A percentile compares a stretch with the other conserved stretches of the same genome.
phyloP scores from a whole-genome alignment of 2,113 vertebrate genomes.

The Amphiprion percula region DNA sequence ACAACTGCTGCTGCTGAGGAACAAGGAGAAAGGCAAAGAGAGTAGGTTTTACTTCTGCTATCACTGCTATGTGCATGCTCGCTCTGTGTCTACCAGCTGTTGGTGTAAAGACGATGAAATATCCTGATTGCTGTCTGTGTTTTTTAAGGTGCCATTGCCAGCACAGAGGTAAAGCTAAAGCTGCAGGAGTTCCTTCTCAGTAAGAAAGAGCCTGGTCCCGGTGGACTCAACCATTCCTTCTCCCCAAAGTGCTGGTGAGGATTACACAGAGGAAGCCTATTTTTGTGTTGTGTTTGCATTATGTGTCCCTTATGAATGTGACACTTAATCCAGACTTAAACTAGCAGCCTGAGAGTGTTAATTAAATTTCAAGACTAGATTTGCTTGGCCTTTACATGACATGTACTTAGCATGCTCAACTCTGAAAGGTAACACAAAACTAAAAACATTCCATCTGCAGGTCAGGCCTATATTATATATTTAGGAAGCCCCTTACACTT shows the following conservation, averaged over 20 bases:
- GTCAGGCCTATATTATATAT: too few relatives aligned
- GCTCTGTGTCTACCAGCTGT: not conserved
- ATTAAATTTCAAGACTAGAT: too few relatives aligned
- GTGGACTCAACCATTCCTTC: constrained; percentile 95
- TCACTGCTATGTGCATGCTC: not conserved
- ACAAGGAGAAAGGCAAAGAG: constrained; percentile 83
- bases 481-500: too few relatives aligned
- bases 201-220: constrained; percentile 90
- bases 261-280: too few relatives aligned
- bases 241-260: constrained; percentile 93
- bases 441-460: too few relatives aligned
- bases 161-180: constrained; percentile 95
- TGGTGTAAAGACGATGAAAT: not conserved
- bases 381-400: too few relatives aligned
- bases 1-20: constrained; percentile 78
- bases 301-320: too few relatives aligned
- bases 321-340: too few relatives aligned
- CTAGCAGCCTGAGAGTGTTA: too few relatives aligned
- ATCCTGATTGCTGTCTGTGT: constrained; percentile 25
- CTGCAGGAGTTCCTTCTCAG: constrained; percentile 96
- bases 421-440: too few relatives aligned
- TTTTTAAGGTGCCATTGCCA: constrained; percentile 93
- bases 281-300: too few relatives aligned
- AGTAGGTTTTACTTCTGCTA: constrained; percentile 46
- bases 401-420: too few relatives aligned